Conservation (phyloP, 2,888 invertebrate genomes). For the Herminia tarsipennalis region DNA sequence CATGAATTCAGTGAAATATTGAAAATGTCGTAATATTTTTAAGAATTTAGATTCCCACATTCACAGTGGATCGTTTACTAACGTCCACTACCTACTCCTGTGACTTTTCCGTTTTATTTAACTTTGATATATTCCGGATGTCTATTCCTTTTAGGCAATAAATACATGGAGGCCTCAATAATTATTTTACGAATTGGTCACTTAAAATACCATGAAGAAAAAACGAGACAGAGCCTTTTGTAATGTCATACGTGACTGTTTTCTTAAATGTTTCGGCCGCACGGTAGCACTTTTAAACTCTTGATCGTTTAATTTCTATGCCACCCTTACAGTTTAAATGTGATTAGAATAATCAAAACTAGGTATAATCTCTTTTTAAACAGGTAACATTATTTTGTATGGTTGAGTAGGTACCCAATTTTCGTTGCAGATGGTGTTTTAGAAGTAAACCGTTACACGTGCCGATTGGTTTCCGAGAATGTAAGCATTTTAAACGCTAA, state of each 20-base stretch:
- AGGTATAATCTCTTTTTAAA: no score
- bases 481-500: no score
- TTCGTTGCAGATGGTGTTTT: no score
- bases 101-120: background rate
- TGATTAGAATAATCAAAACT: conserved; percentile 64
- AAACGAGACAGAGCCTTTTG: conserved; percentile 53
- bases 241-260: conserved; percentile 69
- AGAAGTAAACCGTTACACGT: no score
- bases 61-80: background rate
- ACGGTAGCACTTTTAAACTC: conserved; percentile 69
- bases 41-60: conserved; percentile 6
- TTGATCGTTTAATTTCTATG: conserved; percentile 73
- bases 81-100: background rate
- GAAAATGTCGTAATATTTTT: conserved; percentile 9
- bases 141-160: background rate
- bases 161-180: background rate
- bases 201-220: conserved; percentile 48
- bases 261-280: conserved; percentile 54
- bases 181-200: conserved; percentile 17
- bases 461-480: no score
- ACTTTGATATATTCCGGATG: background rate
- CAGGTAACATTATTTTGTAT: no score
- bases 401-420: no score
- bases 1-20: conserved; percentile 15
- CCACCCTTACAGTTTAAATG: conserved; percentile 59